Evolutionary conservation across 2,888 invertebrate species (phyloP), one percentile per base, ranked within the genome.

Genomic region (Allacma fusca): DNA sequence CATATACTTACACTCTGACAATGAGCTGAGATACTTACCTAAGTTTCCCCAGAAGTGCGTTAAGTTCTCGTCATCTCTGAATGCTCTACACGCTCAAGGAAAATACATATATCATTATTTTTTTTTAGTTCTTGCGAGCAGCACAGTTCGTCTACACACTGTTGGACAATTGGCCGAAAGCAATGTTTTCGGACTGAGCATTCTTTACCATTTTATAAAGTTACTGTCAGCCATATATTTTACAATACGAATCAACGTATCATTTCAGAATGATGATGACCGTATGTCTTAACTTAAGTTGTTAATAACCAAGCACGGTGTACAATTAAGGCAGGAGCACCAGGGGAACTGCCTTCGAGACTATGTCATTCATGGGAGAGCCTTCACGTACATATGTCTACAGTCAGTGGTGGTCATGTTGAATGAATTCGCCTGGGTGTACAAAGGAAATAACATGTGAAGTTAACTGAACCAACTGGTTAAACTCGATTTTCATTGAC

Each of bases 401-500:
- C 50, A 50, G 50, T 50, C n/a, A 50, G 9, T 50, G 19, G 50
- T 50, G 50, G 50, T 50, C 50, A 50, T 50, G n/a, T 50, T 50
- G 50, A 50, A 50, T 50, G 50, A 50, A 50, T 50, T 50, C 50
- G n/a, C 16, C 50, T 50, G 62, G 24, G 62, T 34, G 34, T 19
- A 65, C 65, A 43, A 57, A 28, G n/a, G 71, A 50, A 71, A 28
- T 28, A 59, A 62, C 69, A 68, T 29, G 34, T 65, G 68, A 75
- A 57, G 50, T 29, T 28, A 75, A 67, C 73, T 76, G 72, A 71
- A 73, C 69, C 75, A 76, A 81, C 82, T 80, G 79, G 82, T 82
- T 79, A 80, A 81, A 82, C 81, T 81, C 81, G 82, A 82, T 82
- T 82, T 80, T 81, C 77, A 78, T 80, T 82, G 82, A 80, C 82